Conservation (phyloP, 2,113 vertebrate species). For the Amblyornis subalaris region DNA sequence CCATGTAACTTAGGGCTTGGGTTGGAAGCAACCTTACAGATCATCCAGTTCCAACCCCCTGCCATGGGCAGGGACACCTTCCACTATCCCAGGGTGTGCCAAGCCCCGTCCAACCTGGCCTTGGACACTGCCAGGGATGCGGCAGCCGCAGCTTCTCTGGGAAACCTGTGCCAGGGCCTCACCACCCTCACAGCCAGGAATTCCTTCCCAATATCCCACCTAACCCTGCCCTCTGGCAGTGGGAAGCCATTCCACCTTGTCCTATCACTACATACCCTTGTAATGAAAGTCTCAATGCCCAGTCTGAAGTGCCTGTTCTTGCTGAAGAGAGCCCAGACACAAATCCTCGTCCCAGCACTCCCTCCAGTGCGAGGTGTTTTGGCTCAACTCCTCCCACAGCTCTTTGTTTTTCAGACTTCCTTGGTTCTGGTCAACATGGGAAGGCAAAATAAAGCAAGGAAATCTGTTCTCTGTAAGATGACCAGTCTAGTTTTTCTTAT, state of each 20-base stretch:
- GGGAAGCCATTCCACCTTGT: neutral
- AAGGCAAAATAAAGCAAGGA: slow-evolving; percentile 49
- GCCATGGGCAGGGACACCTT: neutral
- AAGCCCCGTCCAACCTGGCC: fast-evolving
- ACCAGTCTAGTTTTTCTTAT: neutral
- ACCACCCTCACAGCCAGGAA: neutral
- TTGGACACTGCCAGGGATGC: neutral
- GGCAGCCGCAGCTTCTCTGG: neutral
- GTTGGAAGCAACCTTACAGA: neutral
- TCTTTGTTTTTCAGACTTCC: slow-evolving; percentile 47
- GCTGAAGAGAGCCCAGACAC: neutral
- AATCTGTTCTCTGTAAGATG: neutral
- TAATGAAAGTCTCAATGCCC: neutral
- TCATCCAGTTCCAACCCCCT: neutral
- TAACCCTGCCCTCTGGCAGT: neutral
- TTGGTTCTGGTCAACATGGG: slow-evolving; percentile 23
- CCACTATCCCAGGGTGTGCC: fast-evolving
- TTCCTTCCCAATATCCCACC: neutral
- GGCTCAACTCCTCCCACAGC: neutral
- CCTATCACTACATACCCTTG: neutral
- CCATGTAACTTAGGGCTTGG: neutral
- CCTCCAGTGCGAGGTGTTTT: neutral
- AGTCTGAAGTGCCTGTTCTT: neutral
- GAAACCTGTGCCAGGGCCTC: neutral
- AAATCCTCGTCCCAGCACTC: neutral